These are phyloP conservation scores for Cheilosia scutellata DNA, from an alignment of 2,888 invertebrate species.

Conservation along the genomic window DNA sequence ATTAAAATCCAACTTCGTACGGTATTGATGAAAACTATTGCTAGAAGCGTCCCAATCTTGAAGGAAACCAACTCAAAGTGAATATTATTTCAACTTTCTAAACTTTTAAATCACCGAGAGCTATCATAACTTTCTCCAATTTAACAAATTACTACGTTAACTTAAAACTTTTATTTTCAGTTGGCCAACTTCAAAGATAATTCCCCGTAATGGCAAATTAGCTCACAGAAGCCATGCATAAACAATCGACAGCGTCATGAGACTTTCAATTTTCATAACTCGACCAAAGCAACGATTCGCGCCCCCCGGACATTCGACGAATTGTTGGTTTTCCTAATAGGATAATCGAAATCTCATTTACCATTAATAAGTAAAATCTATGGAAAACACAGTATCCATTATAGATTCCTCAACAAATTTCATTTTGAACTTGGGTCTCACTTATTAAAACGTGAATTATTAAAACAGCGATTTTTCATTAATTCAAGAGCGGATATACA, in stretches of 20 bases:
- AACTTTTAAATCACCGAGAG: too few species aligned
- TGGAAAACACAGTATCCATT: neutral
- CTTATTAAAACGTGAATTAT: conserved; percentile 63
- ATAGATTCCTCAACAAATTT: conserved; percentile 28
- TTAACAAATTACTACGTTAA: too few species aligned
- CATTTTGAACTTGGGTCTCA: conserved; percentile 39
- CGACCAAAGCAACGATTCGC: neutral
- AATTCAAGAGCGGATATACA: neutral
- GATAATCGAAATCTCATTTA: conserved; percentile 43
- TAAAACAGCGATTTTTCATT: conserved; percentile 23
- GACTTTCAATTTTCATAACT: conserved; percentile 32
- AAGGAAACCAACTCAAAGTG: too few species aligned
- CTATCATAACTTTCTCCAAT: too few species aligned
- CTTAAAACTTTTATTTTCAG: neutral
- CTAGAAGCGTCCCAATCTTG: too few species aligned
- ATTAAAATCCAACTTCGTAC: too few species aligned
- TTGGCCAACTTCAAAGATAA: neutral
- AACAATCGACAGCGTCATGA: neutral
- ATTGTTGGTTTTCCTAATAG: conserved; percentile 1
- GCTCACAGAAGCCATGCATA: neutral
- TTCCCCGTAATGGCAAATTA: conserved; percentile 3
- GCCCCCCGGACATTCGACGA: conserved; percentile 4
- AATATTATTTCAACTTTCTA: too few species aligned
- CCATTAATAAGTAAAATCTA: conserved; percentile 8
- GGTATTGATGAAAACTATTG: too few species aligned